Evolutionary conservation across 2,888 invertebrate species (phyloP), one percentile per base, ranked within the genome.

Genomic region (Pachydiplax longipennis): DNA sequence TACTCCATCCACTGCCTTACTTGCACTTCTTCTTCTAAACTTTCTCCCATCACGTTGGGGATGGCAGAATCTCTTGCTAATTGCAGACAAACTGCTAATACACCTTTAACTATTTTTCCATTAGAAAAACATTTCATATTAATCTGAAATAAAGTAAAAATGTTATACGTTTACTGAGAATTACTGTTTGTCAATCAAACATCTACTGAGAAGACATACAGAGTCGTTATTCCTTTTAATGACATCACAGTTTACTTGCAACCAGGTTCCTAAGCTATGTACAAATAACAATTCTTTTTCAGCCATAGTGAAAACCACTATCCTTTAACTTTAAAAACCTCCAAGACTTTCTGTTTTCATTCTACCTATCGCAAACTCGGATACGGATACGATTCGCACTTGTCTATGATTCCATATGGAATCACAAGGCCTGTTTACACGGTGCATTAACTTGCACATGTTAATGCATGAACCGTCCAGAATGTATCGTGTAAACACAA

Each of bases 1-100:
- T 96, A 96, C 93, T 97, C 97, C 58, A 97, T 93, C 97, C 96
- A 97, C 92, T 97, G 97, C 91, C 95, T 95, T 40, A 95, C 94
- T 40, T 95, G 93, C 5, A 95, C 93, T 90, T 92, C 92, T 90
- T 92, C 91, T 92, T 92, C 91, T 95, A 94, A 91, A 80, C 94
- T 93, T 91, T 93, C 95, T 92, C 94, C 93, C 61, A 65, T 37
- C 18, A 93, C 92, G 0, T 92, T 92, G 31, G 94, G 94, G 8
- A 93, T 92, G 31, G 93, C 92, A 81, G 94, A 95, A 92, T 95
- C 95, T 1, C 93, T 93, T 0, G 94, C 94, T 91, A 96, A 87
- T n/a, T 87, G 35, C 22, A 61, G n/a, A 87, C 31, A 37, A 2
- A 65, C 37, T 4, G 87, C 58, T 37, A 87, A 61, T 10, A 58